Percentiles rank a stretch among this genome's conserved stretches.
phyloP scores from a whole-genome alignment of 2,113 vertebrate species.

The Lepus americanus region DNA sequence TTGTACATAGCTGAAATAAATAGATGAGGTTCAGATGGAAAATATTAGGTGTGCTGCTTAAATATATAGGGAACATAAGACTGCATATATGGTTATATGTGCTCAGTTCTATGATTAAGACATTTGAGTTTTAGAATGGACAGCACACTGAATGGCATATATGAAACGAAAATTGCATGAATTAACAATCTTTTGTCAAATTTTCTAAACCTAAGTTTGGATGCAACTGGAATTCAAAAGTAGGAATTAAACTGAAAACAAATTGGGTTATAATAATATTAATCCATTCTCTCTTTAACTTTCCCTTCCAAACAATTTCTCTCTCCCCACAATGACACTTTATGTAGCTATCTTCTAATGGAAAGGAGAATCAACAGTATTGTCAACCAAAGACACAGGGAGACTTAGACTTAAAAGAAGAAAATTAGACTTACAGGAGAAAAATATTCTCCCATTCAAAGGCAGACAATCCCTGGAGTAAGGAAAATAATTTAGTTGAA shows the following conservation, averaged over 20 bases:
- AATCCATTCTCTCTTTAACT: not conserved
- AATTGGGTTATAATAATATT: not conserved
- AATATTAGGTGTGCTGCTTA: not conserved
- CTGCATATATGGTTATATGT: not conserved
- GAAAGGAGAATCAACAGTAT: not conserved
- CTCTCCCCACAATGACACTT: not conserved
- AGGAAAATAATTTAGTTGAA: slow-evolving; percentile 5
- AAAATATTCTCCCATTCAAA: not conserved
- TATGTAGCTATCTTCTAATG: not conserved
- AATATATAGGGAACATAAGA: not conserved
- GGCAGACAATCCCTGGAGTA: not conserved
- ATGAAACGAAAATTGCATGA: not conserved
- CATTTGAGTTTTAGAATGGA: not conserved
- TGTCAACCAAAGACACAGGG: not conserved
- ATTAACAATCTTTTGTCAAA: not conserved
- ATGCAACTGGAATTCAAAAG: not conserved
- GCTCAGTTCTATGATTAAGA: not conserved
- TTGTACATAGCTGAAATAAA: not conserved
- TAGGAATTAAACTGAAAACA: not conserved
- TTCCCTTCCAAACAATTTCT: not conserved
- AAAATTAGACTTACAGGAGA: not conserved
- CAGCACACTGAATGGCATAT: not conserved
- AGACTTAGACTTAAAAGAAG: not conserved
- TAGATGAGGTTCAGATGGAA: not conserved
- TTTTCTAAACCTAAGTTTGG: not conserved